These are phyloP conservation scores for Hippotragus niger DNA, from an alignment of 2,113 vertebrate genomes.

Conservation along the genomic window DNA sequence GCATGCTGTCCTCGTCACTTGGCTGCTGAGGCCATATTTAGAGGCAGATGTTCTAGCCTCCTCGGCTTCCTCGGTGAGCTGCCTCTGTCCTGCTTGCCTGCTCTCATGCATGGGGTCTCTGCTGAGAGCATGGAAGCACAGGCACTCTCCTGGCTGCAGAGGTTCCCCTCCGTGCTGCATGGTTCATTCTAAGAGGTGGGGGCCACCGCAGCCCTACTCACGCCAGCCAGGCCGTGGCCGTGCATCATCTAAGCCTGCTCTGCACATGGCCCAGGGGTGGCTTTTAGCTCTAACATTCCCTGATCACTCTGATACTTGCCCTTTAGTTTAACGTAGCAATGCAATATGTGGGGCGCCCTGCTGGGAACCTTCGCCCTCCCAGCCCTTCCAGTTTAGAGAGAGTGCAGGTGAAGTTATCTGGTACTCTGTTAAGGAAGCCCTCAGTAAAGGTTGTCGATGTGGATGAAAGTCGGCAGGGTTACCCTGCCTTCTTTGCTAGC, in stretches of 20 bases:
- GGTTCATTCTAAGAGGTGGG: not conserved
- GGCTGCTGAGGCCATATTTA: not conserved
- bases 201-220: not conserved
- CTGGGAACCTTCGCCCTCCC: fast-evolving
- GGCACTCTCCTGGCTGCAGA: not conserved
- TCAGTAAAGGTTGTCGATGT: not conserved
- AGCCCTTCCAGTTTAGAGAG: not conserved
- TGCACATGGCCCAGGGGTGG: not conserved
- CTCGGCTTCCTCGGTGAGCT: not conserved
- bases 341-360: not conserved
- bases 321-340: not conserved
- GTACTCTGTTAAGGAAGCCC: not conserved
- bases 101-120: not conserved
- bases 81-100: not conserved
- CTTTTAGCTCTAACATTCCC: not conserved
- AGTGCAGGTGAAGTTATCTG: not conserved
- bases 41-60: not conserved
- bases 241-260: not conserved
- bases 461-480: not conserved
- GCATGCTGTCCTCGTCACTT: not conserved
- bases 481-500: not conserved
- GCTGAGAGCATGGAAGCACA: not conserved
- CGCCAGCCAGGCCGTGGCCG: not conserved
- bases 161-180: fast-evolving
- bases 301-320: not conserved